Evolutionary conservation across 1,140 invertebrate species (phyloP).

Genomic region (Parasteatoda tepidariorum): DNA sequence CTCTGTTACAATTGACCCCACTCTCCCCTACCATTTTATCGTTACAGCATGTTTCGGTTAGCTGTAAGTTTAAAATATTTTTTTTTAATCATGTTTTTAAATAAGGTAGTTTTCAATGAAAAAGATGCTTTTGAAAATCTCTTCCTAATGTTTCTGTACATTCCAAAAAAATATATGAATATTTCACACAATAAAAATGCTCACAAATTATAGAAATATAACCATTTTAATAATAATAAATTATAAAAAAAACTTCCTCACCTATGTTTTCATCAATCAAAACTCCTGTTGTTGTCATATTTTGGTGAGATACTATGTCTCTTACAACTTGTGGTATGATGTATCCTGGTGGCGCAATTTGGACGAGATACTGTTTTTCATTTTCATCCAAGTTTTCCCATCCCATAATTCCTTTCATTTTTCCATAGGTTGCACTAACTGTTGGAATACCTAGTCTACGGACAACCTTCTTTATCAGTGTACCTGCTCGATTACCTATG

Average conservation of each 20-base stretch:
- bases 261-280: conserved; percentile 88
- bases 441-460: conserved; percentile 83
- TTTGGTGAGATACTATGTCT: conserved; percentile 81
- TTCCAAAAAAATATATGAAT: too few relatives aligned
- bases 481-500: conserved; percentile 72
- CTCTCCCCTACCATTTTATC: too few relatives aligned
- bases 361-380: conserved; percentile 77
- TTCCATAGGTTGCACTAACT: conserved; percentile 82
- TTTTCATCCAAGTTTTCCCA: conserved; percentile 43
- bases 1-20: too few relatives aligned
- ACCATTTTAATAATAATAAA: too few relatives aligned
- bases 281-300: conserved; percentile 90
- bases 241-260: conserved; percentile 67
- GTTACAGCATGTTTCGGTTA: too few relatives aligned
- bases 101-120: too few relatives aligned
- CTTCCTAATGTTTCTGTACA: too few relatives aligned
- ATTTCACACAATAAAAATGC: too few relatives aligned
- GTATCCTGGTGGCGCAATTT: conserved; percentile 84
- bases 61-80: too few relatives aligned
- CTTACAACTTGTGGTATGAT: conserved; percentile 83
- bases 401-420: conserved; percentile 70
- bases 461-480: conserved; percentile 85
- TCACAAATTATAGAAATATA: too few relatives aligned
- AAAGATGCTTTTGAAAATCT: too few relatives aligned
- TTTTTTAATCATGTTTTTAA: too few relatives aligned